A percentile compares a stretch with the other conserved stretches of the same genome.
Evolutionary conservation across 2,888 invertebrate species (phyloP).

Genomic region (Liopterus haemorrhoidalis): DNA sequence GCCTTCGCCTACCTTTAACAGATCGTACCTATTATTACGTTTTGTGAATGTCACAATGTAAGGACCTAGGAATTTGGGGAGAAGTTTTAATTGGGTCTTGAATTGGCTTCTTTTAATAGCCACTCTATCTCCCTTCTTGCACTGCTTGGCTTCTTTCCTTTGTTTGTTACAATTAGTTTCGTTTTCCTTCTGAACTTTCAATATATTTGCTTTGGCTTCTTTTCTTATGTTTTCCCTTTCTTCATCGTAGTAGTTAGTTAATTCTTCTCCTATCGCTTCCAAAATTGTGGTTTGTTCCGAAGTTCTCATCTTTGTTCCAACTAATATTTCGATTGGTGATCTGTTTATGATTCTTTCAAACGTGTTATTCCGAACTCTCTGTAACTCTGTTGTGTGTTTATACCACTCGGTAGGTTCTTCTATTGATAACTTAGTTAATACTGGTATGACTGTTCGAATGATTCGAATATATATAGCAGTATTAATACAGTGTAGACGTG

Average conservation of each 20-base stretch:
- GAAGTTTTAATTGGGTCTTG: slow-evolving; percentile 35
- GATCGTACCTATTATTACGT: slow-evolving; percentile 33
- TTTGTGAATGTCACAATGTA: slow-evolving; percentile 32
- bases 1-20: slow-evolving; percentile 29
- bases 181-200: slow-evolving; percentile 25
- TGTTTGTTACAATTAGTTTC: slow-evolving; percentile 16
- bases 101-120: slow-evolving; percentile 37
- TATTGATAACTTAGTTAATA: slow-evolving; percentile 18
- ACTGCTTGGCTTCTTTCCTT: slow-evolving; percentile 19
- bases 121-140: slow-evolving; percentile 29
- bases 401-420: no score
- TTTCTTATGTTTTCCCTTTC: slow-evolving; percentile 14
- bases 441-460: slow-evolving; percentile 21
- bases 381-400: no score
- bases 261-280: slow-evolving; percentile 22
- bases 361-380: no score
- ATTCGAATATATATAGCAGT: no score
- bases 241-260: slow-evolving; percentile 14
- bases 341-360: no score
- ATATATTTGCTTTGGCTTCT: slow-evolving; percentile 20
- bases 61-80: slow-evolving; percentile 36
- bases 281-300: slow-evolving; percentile 18
- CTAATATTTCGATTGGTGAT: no score
- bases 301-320: slow-evolving; percentile 22
- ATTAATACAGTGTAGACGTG: no score